phyloP scores from a whole-genome alignment of 2,888 invertebrate species.

The Hyalella azteca region DNA sequence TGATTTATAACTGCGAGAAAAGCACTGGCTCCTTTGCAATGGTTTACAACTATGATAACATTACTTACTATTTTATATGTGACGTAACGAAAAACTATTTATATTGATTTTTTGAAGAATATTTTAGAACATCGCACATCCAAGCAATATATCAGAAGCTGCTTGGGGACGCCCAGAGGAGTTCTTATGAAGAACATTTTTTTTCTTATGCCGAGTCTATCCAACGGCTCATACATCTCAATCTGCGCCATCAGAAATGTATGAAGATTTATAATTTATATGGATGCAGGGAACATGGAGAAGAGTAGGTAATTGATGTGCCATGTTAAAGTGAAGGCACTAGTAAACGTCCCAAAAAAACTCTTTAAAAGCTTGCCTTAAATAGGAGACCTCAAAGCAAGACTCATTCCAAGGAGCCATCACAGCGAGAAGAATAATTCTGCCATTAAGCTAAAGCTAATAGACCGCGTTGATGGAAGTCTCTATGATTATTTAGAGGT shows the following conservation, averaged over 20 bases:
- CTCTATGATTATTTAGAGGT: constrained; percentile 20
- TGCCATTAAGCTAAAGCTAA: constrained; percentile 36
- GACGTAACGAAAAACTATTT: too few species aligned
- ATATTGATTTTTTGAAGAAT: too few species aligned
- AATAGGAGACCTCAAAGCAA: constrained; percentile 3
- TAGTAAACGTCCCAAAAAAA: background rate
- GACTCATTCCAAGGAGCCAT: background rate
- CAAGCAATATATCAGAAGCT: too few species aligned
- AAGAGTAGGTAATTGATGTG: background rate
- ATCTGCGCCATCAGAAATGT: constrained; percentile 1
- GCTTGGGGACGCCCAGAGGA: too few species aligned
- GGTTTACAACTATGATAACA: too few species aligned
- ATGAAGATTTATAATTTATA: constrained; percentile 29
- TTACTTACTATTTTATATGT: too few species aligned
- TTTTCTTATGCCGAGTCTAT: background rate
- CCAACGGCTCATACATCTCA: constrained; percentile 21
- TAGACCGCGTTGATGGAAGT: constrained; percentile 31
- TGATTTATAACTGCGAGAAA: too few species aligned
- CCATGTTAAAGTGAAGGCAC: constrained; percentile 9
- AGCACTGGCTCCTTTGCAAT: too few species aligned
- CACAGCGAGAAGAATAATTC: constrained; percentile 20
- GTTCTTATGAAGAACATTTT: constrained; percentile 14
- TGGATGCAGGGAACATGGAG: constrained; percentile 17
- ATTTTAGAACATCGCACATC: too few species aligned
- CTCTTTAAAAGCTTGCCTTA: too few species aligned